phyloP scores from a whole-genome alignment of 2,113 vertebrate genomes.

The Ammodytes marinus region DNA sequence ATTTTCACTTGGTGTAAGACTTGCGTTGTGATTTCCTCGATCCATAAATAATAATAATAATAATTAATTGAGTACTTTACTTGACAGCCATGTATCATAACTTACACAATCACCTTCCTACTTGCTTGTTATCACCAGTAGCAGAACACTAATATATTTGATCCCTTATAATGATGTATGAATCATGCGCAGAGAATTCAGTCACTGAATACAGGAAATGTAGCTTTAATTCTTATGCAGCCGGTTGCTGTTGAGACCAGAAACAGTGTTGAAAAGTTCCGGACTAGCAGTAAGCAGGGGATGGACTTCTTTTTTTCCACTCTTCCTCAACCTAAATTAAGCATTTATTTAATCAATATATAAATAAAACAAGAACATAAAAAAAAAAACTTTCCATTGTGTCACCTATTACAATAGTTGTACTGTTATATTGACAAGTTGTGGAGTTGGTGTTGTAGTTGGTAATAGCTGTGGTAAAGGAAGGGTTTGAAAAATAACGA shows the following conservation, averaged over 20 bases:
- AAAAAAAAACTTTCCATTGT: too few relatives aligned
- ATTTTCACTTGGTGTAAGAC: conserved; percentile 25
- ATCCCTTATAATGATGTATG: not conserved
- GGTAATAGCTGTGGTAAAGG: too few relatives aligned
- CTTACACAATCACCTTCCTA: conserved; percentile 26
- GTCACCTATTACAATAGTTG: too few relatives aligned
- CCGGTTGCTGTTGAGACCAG: not conserved
- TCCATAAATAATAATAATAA: too few relatives aligned
- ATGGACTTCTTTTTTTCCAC: not conserved
- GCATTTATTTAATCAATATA: not conserved
- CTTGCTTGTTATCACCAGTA: conserved; percentile 16
- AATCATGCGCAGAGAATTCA: not conserved
- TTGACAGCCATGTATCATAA: conserved; percentile 23
- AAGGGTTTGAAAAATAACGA: too few relatives aligned
- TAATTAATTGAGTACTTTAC: not conserved
- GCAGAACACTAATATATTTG: conserved; percentile 27
- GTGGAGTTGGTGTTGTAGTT: too few relatives aligned
- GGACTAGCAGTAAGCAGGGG: not conserved
- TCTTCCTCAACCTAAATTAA: not conserved
- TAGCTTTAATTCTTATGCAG: not conserved
- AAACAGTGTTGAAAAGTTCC: not conserved
- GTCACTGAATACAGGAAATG: not conserved
- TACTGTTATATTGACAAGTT: too few relatives aligned
- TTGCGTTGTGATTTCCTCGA: conserved; percentile 14
- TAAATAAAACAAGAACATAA: too few relatives aligned